A percentile compares a stretch with the other conserved stretches of the same genome.
Evolutionary conservation across 2,113 vertebrate species (phyloP).

Genomic region (Zonotrichia leucophrys): DNA sequence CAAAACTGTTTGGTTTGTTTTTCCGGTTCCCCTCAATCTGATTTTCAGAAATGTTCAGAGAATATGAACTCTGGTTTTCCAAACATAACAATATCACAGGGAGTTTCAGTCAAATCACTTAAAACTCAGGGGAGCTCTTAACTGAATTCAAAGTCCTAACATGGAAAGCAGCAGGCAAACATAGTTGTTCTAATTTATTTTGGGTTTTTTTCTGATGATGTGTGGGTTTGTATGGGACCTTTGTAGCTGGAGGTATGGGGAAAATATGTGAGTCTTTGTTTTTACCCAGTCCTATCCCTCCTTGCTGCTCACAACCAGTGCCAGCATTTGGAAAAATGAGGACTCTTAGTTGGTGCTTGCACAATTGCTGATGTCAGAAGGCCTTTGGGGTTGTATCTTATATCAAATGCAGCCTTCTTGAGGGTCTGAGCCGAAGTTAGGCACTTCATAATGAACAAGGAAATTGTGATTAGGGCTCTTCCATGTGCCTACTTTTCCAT

Average conservation of each 20-base stretch:
- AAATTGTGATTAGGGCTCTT: neutral
- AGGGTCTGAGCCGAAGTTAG: neutral
- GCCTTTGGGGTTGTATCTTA: neutral
- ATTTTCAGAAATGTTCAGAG: conserved; percentile 24
- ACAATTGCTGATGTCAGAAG: neutral
- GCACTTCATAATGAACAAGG: neutral
- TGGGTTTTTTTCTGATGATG: neutral
- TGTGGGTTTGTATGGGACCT: neutral
- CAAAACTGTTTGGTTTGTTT: conserved; percentile 46
- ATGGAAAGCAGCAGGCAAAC: neutral
- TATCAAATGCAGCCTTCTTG: neutral
- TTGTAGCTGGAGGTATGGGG: neutral
- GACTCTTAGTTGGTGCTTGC: neutral
- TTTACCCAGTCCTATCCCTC: neutral
- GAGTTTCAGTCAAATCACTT: conserved; percentile 15
- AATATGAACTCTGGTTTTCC: neutral
- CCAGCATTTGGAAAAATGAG: neutral
- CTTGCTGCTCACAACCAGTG: neutral
- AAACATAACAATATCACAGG: conserved; percentile 5
- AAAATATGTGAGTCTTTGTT: neutral
- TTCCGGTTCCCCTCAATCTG: conserved; percentile 1
- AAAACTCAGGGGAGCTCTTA: neutral
- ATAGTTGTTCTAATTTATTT: neutral
- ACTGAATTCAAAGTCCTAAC: neutral
- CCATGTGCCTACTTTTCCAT: neutral